Evolutionary conservation across 2,113 vertebrate genomes (phyloP), one percentile per base, ranked within the genome.

Genomic region (Peucedramus taeniatus): DNA sequence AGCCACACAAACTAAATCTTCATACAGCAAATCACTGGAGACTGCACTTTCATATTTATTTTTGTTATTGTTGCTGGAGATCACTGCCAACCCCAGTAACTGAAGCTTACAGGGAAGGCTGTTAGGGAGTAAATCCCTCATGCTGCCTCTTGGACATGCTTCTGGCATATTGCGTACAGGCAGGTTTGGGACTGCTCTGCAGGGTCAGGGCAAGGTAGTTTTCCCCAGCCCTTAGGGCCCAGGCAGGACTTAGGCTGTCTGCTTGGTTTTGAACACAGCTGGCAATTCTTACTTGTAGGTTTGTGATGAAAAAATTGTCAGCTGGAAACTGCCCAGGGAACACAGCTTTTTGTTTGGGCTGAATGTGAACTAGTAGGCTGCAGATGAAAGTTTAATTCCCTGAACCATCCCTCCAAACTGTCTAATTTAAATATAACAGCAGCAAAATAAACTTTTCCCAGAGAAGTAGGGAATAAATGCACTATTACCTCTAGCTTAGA

Each of bases 381-480:
- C 18, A 95, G 86, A 95, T 87, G 83, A 97, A 96, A 94, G 90
- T 71, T 75, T 61, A 89, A 96, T 96, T 96, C 95, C 92, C 93
- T 82, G 49, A 86, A 78, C 90, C 31, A 87, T 82, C 45, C 65
- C 53, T 92, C 76, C 39, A 1, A 96, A 94, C 85, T 75, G 59
- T 33, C 91, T 94, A 60, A 94, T 94, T 94, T 97, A 92, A 95
- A 96, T 97, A 87, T 84, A 94, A 94, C 61, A 89, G 90, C 72
- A 94, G 88, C 53, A 96, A 95, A 94, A 78, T 72, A 96, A 96
- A 90, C 68, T 90, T 90, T 19, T 75, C 82, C 57, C 44, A 35
- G 39, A 92, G 83, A 47, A 90, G 53, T 79, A 84, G 16, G 39
- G 51, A 94, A 96, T 72, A 70, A 90, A 89, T 35, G 20, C 37